A percentile compares a stretch with the other conserved stretches of the same genome.
Evolutionary conservation across 2,113 vertebrate genomes (phyloP).

Genomic region (Cyrtonyx montezumae): DNA sequence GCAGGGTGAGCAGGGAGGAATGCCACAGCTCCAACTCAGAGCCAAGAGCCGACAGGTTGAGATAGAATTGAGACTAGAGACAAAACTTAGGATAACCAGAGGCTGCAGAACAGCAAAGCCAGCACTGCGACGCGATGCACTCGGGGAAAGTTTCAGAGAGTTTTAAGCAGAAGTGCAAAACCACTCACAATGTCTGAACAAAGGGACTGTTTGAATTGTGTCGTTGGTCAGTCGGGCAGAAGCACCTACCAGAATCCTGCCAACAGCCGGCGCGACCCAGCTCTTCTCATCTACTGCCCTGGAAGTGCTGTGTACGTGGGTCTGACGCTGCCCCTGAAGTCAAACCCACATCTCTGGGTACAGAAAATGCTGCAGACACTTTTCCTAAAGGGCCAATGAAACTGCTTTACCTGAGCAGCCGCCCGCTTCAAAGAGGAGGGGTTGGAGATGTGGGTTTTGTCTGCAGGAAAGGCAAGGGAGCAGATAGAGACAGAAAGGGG

Average conservation of each 20-base stretch:
- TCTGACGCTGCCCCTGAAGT: neutral
- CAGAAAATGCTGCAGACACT: neutral
- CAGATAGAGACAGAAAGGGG: conserved; percentile 54
- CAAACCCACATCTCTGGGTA: neutral
- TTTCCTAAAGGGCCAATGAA: neutral
- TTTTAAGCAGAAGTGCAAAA: neutral
- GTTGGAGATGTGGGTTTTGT: conserved; percentile 35
- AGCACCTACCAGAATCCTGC: conserved; percentile 46
- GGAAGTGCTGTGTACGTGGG: neutral
- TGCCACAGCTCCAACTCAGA: neutral
- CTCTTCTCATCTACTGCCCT: neutral
- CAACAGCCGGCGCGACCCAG: neutral
- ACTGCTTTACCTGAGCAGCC: conserved; percentile 15
- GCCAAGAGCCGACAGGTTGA: neutral
- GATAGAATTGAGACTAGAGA: neutral
- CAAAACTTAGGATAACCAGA: neutral
- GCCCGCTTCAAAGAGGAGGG: conserved; percentile 1
- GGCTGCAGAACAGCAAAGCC: neutral
- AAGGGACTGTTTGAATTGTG: neutral
- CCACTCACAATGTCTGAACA: rapidly evolving
- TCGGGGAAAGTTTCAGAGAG: neutral
- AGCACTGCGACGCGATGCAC: neutral
- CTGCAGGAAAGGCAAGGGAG: conserved; percentile 25
- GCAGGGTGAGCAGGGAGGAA: neutral
- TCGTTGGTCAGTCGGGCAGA: neutral